Evolutionary conservation across 2,113 vertebrate genomes (phyloP), one percentile per base, ranked within the genome.

Genomic region (Neogale vison): DNA sequence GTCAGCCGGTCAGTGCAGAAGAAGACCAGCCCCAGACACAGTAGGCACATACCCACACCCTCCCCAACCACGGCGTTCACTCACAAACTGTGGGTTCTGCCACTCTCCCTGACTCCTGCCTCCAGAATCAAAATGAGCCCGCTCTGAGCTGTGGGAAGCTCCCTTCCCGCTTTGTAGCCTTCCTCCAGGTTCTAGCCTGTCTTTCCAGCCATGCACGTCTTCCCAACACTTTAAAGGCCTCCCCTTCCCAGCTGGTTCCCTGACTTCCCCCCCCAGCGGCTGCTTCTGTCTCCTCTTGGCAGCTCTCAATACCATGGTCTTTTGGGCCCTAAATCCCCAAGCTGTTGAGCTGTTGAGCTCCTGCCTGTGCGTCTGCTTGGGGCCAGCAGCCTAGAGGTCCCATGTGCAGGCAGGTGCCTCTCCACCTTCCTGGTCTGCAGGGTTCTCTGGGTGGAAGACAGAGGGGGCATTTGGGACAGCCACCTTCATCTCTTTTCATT

Each of bases 161-260:
- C 45, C 47, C 18, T 23, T 36, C 94, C 47, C 20, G 1, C n/a
- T 65, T 36, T 7, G 34, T 9, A 34, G 15, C 47, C 39, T 52
- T 3, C 12, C 13, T 52, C 36, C 34, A 36, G 34, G 20, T 24
- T 59, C 67, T 57, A 39, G 34, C 42, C 57, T 20, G 12, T 69
- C n/a, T 20, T 93, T 13, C 29, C 42, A 18, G 52, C 50, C 50
- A 15, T 3, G 36, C 29, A 0, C 3, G 11, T 50, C 47, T 47
- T 84, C 59, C 12, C 39, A 39, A 12, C 6, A 24, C 57, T 82
- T 63, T 26, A 59, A 74, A 74, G 45, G 65, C 50, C 39, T 67
- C 69, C 59, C 94, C 88, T 57, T 90, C 45, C 55, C 34, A 85
- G 42, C 14, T 10, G 55, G 20, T 76, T 94, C 63, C 45, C 59